A percentile compares a stretch with the other conserved stretches of the same genome.
These are phyloP conservation scores for Leptinotarsa texana DNA, from an alignment of 1,140 invertebrate species.

Conservation along the genomic window DNA sequence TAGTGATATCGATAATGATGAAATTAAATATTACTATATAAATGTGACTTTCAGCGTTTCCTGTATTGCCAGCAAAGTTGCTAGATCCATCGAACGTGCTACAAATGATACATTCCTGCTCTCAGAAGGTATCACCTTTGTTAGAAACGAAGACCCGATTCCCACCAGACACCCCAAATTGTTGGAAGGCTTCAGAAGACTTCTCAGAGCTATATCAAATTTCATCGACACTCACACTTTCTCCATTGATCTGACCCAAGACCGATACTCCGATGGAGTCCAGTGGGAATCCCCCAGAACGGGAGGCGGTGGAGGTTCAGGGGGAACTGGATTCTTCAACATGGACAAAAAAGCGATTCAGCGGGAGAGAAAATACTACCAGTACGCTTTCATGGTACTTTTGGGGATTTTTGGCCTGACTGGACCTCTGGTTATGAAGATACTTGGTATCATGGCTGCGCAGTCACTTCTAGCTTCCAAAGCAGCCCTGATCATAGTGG, in stretches of 20 bases:
- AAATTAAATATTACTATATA: no score
- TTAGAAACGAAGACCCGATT: conserved; percentile 40
- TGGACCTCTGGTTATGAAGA: conserved; percentile 62
- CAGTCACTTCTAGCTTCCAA: conserved; percentile 72
- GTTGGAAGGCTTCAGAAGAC: conserved; percentile 34
- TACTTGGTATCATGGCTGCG: conserved; percentile 66
- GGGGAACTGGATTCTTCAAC: conserved; percentile 35
- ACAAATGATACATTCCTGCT: conserved; percentile 46
- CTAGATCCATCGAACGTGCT: conserved; percentile 42
- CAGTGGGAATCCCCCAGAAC: conserved; percentile 1
- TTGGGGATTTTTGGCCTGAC: conserved; percentile 68
- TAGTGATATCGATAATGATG: no score
- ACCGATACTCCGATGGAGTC: conserved; percentile 13
- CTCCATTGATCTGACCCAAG: conserved; percentile 42
- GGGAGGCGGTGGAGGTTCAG: conserved; percentile 19
- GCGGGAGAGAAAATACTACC: conserved; percentile 46
- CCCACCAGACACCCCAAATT: conserved; percentile 30
- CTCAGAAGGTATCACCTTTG: conserved; percentile 43
- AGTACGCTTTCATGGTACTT: conserved; percentile 61
- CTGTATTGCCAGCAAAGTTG: conserved; percentile 46
- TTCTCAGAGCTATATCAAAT: conserved; percentile 37
- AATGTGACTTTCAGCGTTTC: conserved; percentile 28
- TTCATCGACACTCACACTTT: conserved; percentile 50
- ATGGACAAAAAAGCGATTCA: conserved; percentile 40
- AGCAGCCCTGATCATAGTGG: conserved; percentile 68